Evolutionary conservation across 2,797 vertebrate species (phyloP), one percentile per base, ranked within the genome.

Genomic region (Halcyon badia): DNA sequence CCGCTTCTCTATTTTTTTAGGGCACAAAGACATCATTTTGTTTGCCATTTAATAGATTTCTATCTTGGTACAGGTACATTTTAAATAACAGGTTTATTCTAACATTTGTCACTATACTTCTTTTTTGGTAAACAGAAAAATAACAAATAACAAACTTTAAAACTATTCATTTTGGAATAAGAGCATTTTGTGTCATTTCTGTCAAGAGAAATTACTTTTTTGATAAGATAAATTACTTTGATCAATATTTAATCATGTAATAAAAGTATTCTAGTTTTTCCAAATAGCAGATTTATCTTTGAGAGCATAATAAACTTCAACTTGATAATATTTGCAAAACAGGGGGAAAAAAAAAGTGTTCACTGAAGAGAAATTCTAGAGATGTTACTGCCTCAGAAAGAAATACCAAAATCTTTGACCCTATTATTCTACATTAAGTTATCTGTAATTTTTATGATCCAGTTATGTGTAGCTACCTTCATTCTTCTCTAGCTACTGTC

Each of bases 191-290:
- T 90, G 91, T 94, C 76, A 62, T 83, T 96, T 87, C 66, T 76
- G 85, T 82, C 68, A 75, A 84, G 39, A 93, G 82, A 90, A 84
- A 94, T 70, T 95, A 69, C 70, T 94, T 81, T 86, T 86, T 69
- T 70, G 33, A 48, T 33, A 86, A 66, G 73, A 87, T 62, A 89
- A 94, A 91, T 86, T 79, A 30, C 60, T 66, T 89, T 95, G 72
- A 97, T 96, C 91, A 90, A 90, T 97, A 84, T 97, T 96, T 96
- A 93, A 96, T 95, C 70, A 71, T 87, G 62, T 70, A 79, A 91
- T 94, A 95, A 90, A 95, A 82, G 48, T 73, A 95, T 82, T 84
- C 56, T 26, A 79, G 51, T 66, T 96, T 94, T 96, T 90, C 90
- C 33, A 94, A 94, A 94, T 49, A 88, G 54, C 62, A 93, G 48